These are phyloP conservation scores for Etheostoma perlongum DNA, from an alignment of 2,797 vertebrate species.

Conservation along the genomic window DNA sequence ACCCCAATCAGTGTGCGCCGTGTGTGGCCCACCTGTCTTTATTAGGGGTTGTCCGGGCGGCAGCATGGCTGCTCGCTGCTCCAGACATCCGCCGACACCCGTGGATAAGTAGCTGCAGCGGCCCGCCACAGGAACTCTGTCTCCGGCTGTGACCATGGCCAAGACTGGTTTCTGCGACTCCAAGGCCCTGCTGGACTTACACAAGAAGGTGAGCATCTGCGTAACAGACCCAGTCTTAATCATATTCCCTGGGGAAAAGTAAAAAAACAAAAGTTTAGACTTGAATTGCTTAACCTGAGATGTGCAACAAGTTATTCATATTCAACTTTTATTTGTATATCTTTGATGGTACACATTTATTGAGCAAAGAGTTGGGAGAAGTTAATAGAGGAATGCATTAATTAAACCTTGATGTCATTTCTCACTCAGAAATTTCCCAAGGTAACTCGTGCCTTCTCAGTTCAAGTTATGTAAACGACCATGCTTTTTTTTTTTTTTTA, in stretches of 20 bases:
- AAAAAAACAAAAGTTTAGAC: not conserved
- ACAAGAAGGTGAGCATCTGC: conserved; percentile 76
- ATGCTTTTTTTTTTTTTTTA: not conserved
- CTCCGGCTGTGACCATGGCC: conserved; percentile 80
- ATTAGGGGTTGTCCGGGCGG: conserved; percentile 37
- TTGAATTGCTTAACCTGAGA: not conserved
- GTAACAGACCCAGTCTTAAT: too few relatives aligned
- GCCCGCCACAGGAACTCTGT: conserved; percentile 49
- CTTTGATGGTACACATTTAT: not conserved
- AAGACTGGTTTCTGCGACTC: conserved; percentile 84
- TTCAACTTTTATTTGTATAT: not conserved
- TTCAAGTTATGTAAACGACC: not conserved
- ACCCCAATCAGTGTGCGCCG: conserved; percentile 63
- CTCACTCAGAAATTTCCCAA: too few relatives aligned
- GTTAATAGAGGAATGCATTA: not conserved
- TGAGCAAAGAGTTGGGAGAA: not conserved
- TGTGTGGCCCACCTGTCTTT: conserved; percentile 55
- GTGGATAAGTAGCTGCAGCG: conserved; percentile 84
- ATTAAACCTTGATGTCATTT: not conserved
- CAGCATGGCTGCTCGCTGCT: conserved; percentile 7
- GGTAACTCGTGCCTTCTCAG: rapidly evolving
- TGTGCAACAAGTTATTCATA: not conserved
- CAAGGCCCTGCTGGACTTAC: conserved; percentile 85
- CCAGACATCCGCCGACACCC: conserved; percentile 32
- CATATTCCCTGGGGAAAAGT: not conserved